A percentile compares a stretch with the other conserved stretches of the same genome.
phyloP scores from a whole-genome alignment of 2,888 invertebrate genomes.

The Campaea margaritaria region DNA sequence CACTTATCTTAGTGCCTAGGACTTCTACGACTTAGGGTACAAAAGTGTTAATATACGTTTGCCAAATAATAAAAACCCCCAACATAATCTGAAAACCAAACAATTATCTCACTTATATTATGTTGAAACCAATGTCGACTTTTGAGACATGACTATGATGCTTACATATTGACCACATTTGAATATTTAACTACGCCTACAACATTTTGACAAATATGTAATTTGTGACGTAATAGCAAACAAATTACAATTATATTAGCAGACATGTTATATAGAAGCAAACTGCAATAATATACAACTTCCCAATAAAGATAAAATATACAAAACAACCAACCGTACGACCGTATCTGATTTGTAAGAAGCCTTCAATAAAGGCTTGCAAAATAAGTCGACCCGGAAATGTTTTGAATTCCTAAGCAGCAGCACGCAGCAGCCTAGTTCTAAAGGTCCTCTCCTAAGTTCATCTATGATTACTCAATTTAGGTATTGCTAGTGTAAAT shows the following conservation, averaged over 20 bases:
- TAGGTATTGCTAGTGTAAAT: too few relatives aligned
- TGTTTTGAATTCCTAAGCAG: conserved; percentile 22
- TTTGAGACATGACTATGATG: conserved; percentile 9
- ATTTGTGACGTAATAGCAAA: conserved; percentile 25
- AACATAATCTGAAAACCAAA: neutral
- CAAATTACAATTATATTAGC: conserved; percentile 24
- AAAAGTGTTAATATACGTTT: too few relatives aligned
- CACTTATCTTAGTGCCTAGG: too few relatives aligned
- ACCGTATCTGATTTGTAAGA: neutral
- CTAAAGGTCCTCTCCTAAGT: neutral
- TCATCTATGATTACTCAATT: too few relatives aligned
- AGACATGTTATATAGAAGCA: conserved; percentile 9
- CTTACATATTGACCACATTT: conserved; percentile 33
- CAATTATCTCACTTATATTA: neutral
- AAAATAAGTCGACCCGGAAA: conserved; percentile 31
- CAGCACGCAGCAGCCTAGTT: neutral
- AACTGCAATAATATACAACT: conserved; percentile 1
- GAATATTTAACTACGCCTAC: conserved; percentile 33
- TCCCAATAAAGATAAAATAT: conserved; percentile 1
- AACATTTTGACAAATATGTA: conserved; percentile 25
- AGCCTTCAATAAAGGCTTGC: conserved; percentile 14
- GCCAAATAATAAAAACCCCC: too few relatives aligned
- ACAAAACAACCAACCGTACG: neutral
- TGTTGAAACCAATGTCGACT: conserved; percentile 9
- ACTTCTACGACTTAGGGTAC: too few relatives aligned